Conservation (phyloP, 2,888 invertebrate genomes). For the Zaprionus bogoriensis region DNA sequence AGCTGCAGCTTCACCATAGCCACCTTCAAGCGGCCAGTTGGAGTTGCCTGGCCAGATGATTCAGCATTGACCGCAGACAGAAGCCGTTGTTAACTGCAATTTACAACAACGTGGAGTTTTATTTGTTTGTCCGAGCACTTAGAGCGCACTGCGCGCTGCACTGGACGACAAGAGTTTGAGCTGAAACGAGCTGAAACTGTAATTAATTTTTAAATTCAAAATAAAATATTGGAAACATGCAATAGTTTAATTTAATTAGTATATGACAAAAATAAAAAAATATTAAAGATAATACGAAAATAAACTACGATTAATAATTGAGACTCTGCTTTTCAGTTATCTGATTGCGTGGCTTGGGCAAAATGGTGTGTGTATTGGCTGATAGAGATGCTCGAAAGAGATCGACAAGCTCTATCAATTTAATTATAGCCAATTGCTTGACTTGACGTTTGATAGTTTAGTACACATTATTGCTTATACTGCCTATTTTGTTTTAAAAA, state of each 20-base stretch:
- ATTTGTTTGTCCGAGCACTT: not conserved
- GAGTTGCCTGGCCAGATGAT: conserved; percentile 4
- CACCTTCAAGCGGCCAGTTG: not conserved
- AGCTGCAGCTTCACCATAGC: not conserved
- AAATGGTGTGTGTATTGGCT: too few species aligned
- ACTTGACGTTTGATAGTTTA: too few species aligned
- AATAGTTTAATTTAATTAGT: not conserved
- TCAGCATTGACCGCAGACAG: not conserved
- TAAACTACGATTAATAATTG: too few species aligned
- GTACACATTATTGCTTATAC: too few species aligned
- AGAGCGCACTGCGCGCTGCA: not conserved
- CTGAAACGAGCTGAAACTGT: not conserved
- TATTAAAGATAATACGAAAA: not conserved
- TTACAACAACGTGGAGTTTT: not conserved
- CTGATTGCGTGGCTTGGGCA: too few species aligned
- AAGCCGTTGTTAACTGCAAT: too few species aligned
- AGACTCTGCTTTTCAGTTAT: too few species aligned
- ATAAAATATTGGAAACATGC: too few species aligned
- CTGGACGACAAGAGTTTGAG: not conserved
- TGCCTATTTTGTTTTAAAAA: too few species aligned
- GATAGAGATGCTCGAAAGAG: too few species aligned
- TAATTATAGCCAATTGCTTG: too few species aligned
- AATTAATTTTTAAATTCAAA: not conserved
- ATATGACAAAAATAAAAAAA: not conserved
- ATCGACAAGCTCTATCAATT: too few species aligned